A percentile compares a stretch with the other conserved stretches of the same genome.
phyloP scores from a whole-genome alignment of 2,113 vertebrate genomes.

The Ramphastos sulfuratus region DNA sequence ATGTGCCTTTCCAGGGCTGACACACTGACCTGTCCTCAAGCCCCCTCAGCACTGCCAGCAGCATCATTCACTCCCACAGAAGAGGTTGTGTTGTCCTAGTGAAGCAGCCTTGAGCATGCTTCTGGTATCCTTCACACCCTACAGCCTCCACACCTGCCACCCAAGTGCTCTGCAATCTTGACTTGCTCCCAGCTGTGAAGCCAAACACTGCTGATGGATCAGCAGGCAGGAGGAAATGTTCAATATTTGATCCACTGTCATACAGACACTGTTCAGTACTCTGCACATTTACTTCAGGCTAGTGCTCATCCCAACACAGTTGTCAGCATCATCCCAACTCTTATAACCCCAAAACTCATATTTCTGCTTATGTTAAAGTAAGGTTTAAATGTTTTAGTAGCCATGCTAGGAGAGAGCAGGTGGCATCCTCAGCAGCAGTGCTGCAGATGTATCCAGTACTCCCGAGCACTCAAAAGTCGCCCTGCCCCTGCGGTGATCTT shows the following conservation, averaged over 20 bases:
- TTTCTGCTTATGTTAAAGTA: neutral
- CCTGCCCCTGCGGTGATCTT: neutral
- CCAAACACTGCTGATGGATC: neutral
- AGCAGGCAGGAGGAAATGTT: neutral
- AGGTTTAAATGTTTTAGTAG: neutral
- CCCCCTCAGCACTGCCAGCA: neutral
- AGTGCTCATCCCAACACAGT: rapidly evolving
- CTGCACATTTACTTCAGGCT: neutral
- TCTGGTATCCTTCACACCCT: neutral
- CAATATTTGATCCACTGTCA: neutral
- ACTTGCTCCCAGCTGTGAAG: neutral
- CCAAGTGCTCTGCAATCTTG: neutral
- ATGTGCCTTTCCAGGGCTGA: neutral
- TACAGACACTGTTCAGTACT: neutral
- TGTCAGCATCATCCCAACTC: neutral
- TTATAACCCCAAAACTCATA: rapidly evolving
- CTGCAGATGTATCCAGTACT: neutral
- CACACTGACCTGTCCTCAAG: neutral
- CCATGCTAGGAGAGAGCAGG: neutral
- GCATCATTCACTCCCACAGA: neutral
- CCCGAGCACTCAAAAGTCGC: neutral
- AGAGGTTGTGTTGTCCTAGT: neutral
- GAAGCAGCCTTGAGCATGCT: neutral
- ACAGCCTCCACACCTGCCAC: rapidly evolving
- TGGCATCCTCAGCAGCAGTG: neutral